Conservation (phyloP, 2,797 vertebrate genomes). For the Chelon auratus region DNA sequence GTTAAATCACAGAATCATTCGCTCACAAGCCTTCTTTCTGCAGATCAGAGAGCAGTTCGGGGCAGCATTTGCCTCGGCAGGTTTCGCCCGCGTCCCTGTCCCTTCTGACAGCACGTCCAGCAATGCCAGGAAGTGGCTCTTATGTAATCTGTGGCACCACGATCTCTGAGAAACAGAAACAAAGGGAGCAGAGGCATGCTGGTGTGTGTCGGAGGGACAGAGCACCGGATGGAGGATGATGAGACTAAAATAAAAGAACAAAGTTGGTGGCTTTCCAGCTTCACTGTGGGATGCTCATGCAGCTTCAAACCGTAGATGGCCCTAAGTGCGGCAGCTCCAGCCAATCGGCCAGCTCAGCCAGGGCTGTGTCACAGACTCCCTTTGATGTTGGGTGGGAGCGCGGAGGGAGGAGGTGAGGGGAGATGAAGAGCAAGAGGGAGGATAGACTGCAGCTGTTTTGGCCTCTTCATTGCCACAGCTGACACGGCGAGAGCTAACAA, state of each 20-base stretch:
- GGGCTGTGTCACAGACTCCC: slow-evolving; percentile 72
- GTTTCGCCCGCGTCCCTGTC: slow-evolving; percentile 28
- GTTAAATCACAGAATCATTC: slow-evolving; percentile 48
- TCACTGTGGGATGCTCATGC: slow-evolving; percentile 61
- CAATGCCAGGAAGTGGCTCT: slow-evolving; percentile 54
- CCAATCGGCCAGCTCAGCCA: slow-evolving; percentile 54
- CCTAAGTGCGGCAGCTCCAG: slow-evolving; percentile 53
- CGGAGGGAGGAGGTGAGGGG: slow-evolving; percentile 40
- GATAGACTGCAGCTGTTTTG: slow-evolving; percentile 77
- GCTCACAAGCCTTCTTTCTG: slow-evolving; percentile 42
- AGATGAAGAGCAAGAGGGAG: slow-evolving; percentile 35
- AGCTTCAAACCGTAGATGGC: slow-evolving; percentile 65
- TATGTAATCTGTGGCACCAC: slow-evolving; percentile 50
- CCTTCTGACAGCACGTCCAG: slow-evolving; percentile 10
- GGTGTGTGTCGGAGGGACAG: slow-evolving; percentile 41
- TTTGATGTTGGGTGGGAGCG: slow-evolving; percentile 70
- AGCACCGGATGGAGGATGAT: slow-evolving; percentile 45
- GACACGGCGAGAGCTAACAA: slow-evolving; percentile 68
- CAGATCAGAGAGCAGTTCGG: slow-evolving; percentile 52
- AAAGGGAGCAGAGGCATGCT: slow-evolving; percentile 20
- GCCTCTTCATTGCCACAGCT: slow-evolving; percentile 76
- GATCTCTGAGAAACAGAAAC: slow-evolving; percentile 46
- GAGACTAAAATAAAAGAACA: slow-evolving; percentile 60
- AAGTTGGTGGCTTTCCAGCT: slow-evolving; percentile 61
- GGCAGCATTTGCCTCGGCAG: slow-evolving; percentile 53